Conservation (phyloP, 1,140 invertebrate genomes). For the Condylostylus longicornis region DNA sequence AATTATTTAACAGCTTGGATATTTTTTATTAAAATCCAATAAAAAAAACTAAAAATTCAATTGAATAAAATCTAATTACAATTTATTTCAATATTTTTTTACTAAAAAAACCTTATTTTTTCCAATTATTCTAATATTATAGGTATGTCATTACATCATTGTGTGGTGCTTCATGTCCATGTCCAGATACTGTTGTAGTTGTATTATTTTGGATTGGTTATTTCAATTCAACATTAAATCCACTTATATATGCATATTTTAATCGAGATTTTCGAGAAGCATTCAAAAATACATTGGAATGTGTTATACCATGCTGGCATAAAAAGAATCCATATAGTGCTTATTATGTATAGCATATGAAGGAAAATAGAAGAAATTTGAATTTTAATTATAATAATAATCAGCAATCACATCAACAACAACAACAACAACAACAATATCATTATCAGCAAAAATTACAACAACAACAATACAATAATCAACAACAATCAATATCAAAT, state of each 20-base stretch:
- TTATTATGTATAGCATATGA: slow-evolving; percentile 34
- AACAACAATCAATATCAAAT: too few relatives aligned
- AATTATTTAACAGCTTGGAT: too few relatives aligned
- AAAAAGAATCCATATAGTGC: slow-evolving; percentile 35
- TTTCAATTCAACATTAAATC: slow-evolving; percentile 94
- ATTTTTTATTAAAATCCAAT: too few relatives aligned
- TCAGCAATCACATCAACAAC: too few relatives aligned
- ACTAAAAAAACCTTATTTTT: neutral
- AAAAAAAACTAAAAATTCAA: too few relatives aligned
- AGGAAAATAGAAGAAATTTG: too few relatives aligned
- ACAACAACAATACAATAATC: too few relatives aligned
- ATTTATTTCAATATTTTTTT: neutral
- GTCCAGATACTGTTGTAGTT: slow-evolving; percentile 65
- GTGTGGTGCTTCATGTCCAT: slow-evolving; percentile 64
- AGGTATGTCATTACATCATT: slow-evolving; percentile 79
- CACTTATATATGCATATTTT: slow-evolving; percentile 95
- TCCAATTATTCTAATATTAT: slow-evolving; percentile 7
- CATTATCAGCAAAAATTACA: too few relatives aligned
- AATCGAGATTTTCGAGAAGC: slow-evolving; percentile 94
- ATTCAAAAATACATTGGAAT: slow-evolving; percentile 83
- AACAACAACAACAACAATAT: too few relatives aligned
- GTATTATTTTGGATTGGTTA: slow-evolving; percentile 73
- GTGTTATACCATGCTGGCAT: slow-evolving; percentile 55
- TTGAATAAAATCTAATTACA: too few relatives aligned
- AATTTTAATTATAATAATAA: too few relatives aligned